Percentiles rank a stretch among this genome's conserved stretches.
phyloP scores from a whole-genome alignment of 2,113 vertebrate species.

The Rhinopomastus cyanomelas region DNA sequence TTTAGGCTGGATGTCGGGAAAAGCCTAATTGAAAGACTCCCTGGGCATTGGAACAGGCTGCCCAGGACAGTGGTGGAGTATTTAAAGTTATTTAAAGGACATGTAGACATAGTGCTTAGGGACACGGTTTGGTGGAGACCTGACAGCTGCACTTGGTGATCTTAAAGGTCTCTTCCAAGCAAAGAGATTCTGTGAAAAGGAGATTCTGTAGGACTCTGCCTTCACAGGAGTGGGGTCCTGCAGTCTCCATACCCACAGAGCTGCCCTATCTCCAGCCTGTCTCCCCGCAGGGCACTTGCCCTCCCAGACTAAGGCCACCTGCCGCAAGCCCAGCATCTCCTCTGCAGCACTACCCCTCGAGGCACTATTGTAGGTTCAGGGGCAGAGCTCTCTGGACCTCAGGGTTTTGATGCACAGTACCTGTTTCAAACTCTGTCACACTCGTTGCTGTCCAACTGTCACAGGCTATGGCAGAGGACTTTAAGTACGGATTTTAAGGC shows the following conservation, averaged over 20 bases:
- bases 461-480: not conserved
- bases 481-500: not conserved
- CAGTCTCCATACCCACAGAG: not conserved
- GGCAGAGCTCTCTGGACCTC: not conserved
- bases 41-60: not conserved
- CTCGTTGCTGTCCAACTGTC: rapidly evolving
- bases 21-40: too few relatives aligned
- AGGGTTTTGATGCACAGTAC: not conserved
- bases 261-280: not conserved
- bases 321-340: not conserved
- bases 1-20: too few relatives aligned
- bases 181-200: too few relatives aligned
- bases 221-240: too few relatives aligned
- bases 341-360: rapidly evolving
- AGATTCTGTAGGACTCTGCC: too few relatives aligned
- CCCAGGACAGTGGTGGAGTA: too few relatives aligned
- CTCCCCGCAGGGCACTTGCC: not conserved
- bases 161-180: too few relatives aligned
- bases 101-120: too few relatives aligned
- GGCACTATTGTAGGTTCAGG: not conserved
- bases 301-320: not conserved
- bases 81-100: too few relatives aligned
- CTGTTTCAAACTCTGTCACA: not conserved
- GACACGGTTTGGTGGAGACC: too few relatives aligned
- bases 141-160: too few relatives aligned